phyloP scores from a whole-genome alignment of 53 echinoderm and acorn worm genomes.

The Echinometra lucunter region DNA sequence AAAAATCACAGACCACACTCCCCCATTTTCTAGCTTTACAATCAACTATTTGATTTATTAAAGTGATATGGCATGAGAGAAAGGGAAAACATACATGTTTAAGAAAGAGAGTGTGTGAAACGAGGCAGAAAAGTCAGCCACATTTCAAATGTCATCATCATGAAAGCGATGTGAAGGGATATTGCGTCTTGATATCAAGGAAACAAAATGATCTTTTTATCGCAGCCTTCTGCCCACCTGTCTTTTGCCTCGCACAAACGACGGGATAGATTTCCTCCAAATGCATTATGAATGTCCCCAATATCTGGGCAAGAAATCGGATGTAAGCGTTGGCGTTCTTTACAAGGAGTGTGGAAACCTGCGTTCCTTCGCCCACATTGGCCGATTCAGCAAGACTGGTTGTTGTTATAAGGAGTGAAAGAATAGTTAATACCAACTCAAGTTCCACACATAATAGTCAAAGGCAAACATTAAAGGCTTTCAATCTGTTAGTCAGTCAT shows the following conservation, averaged over 20 bases:
- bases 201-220: constrained; percentile 22
- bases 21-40: background rate
- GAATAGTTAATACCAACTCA: background rate
- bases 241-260: background rate
- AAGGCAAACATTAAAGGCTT: background rate
- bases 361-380: background rate
- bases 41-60: background rate
- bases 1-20: background rate
- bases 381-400: background rate
- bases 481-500: background rate
- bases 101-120: background rate
- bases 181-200: constrained; percentile 18
- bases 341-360: background rate
- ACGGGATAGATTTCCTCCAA: background rate
- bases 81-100: background rate
- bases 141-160: background rate
- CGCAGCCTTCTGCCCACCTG: background rate
- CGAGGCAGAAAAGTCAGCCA: background rate
- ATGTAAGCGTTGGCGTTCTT: background rate
- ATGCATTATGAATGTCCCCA: constrained; percentile 27
- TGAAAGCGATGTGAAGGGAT: background rate
- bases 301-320: background rate
- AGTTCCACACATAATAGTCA: background rate
- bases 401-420: background rate
- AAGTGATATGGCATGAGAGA: background rate